Percentiles rank a stretch among this genome's conserved stretches.
Evolutionary conservation across 1,140 invertebrate genomes (phyloP).

Genomic region (Lordiphosa stackelbergi): DNA sequence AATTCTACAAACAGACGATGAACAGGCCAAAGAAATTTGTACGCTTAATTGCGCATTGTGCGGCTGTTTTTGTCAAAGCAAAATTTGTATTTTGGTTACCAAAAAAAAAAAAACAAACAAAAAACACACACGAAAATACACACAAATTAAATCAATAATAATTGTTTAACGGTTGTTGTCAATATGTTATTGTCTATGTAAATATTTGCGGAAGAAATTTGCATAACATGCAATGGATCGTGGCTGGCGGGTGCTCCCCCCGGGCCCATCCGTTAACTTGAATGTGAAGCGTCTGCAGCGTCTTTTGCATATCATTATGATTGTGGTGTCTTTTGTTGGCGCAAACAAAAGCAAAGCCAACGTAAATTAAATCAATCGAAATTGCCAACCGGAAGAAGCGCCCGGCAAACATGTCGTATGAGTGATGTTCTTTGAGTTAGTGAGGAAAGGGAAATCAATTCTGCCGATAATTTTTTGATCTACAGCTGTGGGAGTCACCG

Average conservation of each 20-base stretch:
- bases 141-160: constrained; percentile 50
- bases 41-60: constrained; percentile 39
- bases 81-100: constrained; percentile 13
- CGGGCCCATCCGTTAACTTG: constrained; percentile 15
- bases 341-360: constrained; percentile 45
- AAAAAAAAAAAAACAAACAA: background rate
- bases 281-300: constrained; percentile 9
- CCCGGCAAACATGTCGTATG: constrained; percentile 44
- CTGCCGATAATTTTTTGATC: constrained; percentile 2
- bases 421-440: constrained; percentile 31
- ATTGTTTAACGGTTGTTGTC: constrained; percentile 59
- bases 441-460: constrained; percentile 10
- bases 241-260: constrained; percentile 12
- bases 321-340: constrained; percentile 9
- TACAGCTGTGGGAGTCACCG: constrained; percentile 17
- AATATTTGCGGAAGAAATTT: constrained; percentile 71
- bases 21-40: constrained; percentile 16
- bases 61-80: constrained; percentile 24
- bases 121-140: constrained; percentile 1
- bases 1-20: constrained; percentile 15
- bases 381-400: constrained; percentile 34
- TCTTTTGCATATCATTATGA: constrained; percentile 57
- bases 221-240: constrained; percentile 51
- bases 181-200: constrained; percentile 51
- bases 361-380: constrained; percentile 11